Percentiles rank a stretch among this genome's conserved stretches.
Conservation (phyloP, 2,113 vertebrate genomes). For the Chaetura pelagica region DNA sequence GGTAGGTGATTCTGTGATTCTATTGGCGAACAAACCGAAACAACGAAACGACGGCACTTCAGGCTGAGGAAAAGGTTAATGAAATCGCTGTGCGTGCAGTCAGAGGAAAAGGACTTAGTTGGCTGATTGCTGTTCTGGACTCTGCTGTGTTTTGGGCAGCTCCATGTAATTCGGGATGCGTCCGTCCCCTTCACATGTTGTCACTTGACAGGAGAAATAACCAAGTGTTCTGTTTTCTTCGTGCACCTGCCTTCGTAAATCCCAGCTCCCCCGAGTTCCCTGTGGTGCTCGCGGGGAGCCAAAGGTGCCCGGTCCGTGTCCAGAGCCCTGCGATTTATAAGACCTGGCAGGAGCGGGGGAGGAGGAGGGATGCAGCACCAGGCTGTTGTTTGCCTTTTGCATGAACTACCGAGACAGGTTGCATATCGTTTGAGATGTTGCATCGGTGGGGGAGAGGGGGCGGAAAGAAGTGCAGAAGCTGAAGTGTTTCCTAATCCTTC, state of each 20-base stretch:
- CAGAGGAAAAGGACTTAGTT: neutral
- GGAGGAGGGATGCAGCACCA: constrained; percentile 30
- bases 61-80: neutral
- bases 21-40: neutral
- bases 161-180: neutral
- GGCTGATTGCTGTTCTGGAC: neutral
- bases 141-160: neutral
- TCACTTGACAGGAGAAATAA: neutral
- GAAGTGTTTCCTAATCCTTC: constrained; percentile 67
- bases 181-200: neutral
- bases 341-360: neutral
- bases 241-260: neutral
- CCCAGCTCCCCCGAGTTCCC: neutral
- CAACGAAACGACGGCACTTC: neutral
- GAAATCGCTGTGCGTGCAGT: neutral
- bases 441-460: neutral
- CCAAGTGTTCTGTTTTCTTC: neutral
- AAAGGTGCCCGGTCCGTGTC: neutral
- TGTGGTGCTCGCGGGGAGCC: neutral
- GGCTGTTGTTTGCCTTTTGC: constrained; percentile 18
- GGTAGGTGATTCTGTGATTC: too few species aligned
- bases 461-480: neutral
- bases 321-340: constrained; percentile 34
- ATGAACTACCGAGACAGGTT: constrained; percentile 27
- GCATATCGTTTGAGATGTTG: constrained; percentile 28